Evolutionary conservation across 2,113 vertebrate species (phyloP).

Genomic region (Zosterops borbonicus): DNA sequence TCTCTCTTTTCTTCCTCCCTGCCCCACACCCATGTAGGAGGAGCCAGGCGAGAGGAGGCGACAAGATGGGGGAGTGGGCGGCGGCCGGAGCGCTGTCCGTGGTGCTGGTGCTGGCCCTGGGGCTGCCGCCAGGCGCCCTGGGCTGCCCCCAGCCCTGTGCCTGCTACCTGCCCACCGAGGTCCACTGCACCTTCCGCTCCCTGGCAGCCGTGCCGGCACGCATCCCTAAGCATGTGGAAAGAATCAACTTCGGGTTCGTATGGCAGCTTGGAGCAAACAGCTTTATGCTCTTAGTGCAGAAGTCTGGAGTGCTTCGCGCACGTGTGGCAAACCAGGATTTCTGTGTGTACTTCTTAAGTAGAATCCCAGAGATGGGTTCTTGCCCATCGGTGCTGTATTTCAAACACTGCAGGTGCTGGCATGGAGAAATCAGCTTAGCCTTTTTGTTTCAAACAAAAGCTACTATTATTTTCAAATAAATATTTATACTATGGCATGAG

Average conservation of each 20-base stretch:
- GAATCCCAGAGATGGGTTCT: neutral
- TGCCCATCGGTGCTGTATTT: rapidly evolving
- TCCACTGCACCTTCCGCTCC: constrained; percentile 94
- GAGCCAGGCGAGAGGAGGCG: neutral
- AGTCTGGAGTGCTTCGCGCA: rapidly evolving
- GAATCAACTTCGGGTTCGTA: constrained; percentile 91
- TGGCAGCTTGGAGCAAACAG: neutral
- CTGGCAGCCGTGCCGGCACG: constrained; percentile 78
- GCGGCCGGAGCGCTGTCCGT: constrained; percentile 35
- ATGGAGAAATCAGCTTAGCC: neutral
- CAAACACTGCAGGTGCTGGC: neutral
- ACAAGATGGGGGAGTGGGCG: constrained; percentile 41
- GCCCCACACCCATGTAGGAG: neutral
- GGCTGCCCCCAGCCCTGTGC: constrained; percentile 85
- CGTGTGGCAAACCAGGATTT: rapidly evolving
- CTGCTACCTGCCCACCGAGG: constrained; percentile 86
- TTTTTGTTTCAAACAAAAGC: neutral
- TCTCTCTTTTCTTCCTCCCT: neutral
- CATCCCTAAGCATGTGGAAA: constrained; percentile 78
- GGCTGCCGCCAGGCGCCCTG: neutral
- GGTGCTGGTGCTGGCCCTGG: constrained; percentile 70
- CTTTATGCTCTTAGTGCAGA: neutral
- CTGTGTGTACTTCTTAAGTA: neutral
- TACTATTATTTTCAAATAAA: neutral
- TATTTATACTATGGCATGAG: neutral